phyloP scores from a whole-genome alignment of 2,797 vertebrate genomes.

The Rhinichthys osculus region DNA sequence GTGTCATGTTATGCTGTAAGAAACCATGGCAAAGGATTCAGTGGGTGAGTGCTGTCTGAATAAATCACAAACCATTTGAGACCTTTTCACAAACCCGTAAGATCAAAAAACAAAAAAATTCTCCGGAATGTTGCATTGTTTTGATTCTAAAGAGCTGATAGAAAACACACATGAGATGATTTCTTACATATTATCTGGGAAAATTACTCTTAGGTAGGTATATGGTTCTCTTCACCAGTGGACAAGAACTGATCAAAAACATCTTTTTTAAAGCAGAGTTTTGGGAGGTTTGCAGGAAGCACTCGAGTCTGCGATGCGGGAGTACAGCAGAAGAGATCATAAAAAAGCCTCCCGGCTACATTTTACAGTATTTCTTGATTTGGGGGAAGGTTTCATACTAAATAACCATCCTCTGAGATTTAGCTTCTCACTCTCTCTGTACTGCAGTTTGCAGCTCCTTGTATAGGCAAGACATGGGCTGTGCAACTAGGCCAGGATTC shows the following conservation, averaged over 20 bases:
- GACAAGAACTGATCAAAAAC: neutral
- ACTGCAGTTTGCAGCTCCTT: constrained; percentile 28
- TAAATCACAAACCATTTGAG: neutral
- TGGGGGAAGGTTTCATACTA: constrained; percentile 62
- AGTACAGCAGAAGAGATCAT: constrained; percentile 58
- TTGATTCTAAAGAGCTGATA: too few species aligned
- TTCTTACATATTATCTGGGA: neutral
- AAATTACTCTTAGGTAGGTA: neutral
- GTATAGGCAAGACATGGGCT: constrained; percentile 8
- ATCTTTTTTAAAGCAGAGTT: neutral
- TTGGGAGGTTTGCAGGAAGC: constrained; percentile 43
- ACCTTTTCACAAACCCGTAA: neutral
- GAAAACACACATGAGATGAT: too few species aligned
- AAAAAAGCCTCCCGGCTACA: constrained; percentile 56
- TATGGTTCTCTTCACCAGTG: constrained; percentile 9
- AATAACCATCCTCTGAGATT: constrained; percentile 69
- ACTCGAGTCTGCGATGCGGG: constrained; percentile 29
- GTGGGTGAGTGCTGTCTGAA: too few species aligned
- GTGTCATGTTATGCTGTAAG: neutral
- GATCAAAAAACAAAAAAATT: too few species aligned
- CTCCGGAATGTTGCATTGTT: too few species aligned
- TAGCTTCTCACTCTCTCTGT: constrained; percentile 57
- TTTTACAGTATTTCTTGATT: constrained; percentile 63
- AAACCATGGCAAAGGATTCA: neutral
- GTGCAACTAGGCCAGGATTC: constrained; percentile 37